These are phyloP conservation scores for Octonoba sinensis DNA, from an alignment of 2,888 invertebrate genomes.

Conservation along the genomic window DNA sequence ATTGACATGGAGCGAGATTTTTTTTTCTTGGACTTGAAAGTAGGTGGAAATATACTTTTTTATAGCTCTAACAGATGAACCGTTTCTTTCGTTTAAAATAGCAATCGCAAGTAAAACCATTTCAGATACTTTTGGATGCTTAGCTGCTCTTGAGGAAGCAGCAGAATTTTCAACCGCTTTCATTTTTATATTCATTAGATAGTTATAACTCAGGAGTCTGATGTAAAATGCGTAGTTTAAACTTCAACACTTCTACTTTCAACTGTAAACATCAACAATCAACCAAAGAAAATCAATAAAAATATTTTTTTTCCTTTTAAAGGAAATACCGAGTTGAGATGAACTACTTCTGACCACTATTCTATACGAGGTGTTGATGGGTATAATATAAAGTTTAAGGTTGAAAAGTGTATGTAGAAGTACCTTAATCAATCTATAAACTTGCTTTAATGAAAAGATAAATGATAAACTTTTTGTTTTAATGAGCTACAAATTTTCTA, in stretches of 20 bases:
- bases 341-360: not conserved
- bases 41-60: conserved; percentile 77
- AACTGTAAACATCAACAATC: too few species aligned
- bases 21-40: conserved; percentile 68
- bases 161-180: conserved; percentile 13
- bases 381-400: too few species aligned
- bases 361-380: too few species aligned
- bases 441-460: too few species aligned
- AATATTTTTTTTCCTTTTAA: not conserved
- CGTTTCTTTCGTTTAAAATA: conserved; percentile 73
- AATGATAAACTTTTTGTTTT: too few species aligned
- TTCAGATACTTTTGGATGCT: conserved; percentile 74
- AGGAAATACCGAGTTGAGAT: not conserved
- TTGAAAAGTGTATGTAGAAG: too few species aligned
- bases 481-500: too few species aligned
- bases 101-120: conserved; percentile 76
- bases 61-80: conserved; percentile 76
- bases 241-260: too few species aligned
- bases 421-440: too few species aligned
- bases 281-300: not conserved
- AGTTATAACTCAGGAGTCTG: not conserved
- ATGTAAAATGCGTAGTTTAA: too few species aligned
- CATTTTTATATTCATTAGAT: conserved; percentile 46
- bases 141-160: conserved; percentile 2
- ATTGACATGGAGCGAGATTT: conserved; percentile 75